Evolutionary conservation across 1,140 invertebrate species (phyloP), one percentile per base, ranked within the genome.

Genomic region (Bombyx mandarina): DNA sequence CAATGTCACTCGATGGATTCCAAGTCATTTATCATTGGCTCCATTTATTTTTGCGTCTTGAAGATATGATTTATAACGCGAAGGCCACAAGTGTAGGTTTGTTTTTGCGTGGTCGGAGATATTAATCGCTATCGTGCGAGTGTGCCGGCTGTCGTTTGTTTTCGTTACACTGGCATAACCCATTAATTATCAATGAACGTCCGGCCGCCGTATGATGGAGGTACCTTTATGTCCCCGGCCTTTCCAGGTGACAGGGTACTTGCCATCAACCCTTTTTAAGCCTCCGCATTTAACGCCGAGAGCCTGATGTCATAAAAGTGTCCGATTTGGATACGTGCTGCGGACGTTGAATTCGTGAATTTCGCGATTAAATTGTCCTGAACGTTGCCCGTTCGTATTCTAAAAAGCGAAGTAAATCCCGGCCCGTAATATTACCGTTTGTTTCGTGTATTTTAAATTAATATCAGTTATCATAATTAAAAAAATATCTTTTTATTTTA

Each of bases 151-250:
- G 77, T 84, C 82, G 79, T 84, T 85, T 87, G 82, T 86, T 83
- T 82, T 85, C 83, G 83, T 86, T 86, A 83, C 71, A 71, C 66
- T 84, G 81, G 80, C 80, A 82, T 70, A 79, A 62, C 75, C 77
- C 84, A 87, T 87, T 87, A 87, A 87, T 87, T 87, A 87, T 82
- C 82, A 85, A 87, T 87, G 84, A 85, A 79, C 72, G 84, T 82
- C 82, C 80, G 72, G 75, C 66, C 66, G 65, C 65, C 69, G 73
- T 69, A 75, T 85, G 81, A 87, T 85, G 81, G 77, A 87, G 82
- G 84, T 87, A 73, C 66, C 65, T 74, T 68, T 73, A 75, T 73
- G 73, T 77, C 75, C 77, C 73, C 70, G 71, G 79, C 74, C 80
- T 79, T 84, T 73, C 69, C 79, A 87, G 82, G 82, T 87, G 84